Evolutionary conservation across 2,113 vertebrate species (phyloP).

Genomic region (Progne subis): DNA sequence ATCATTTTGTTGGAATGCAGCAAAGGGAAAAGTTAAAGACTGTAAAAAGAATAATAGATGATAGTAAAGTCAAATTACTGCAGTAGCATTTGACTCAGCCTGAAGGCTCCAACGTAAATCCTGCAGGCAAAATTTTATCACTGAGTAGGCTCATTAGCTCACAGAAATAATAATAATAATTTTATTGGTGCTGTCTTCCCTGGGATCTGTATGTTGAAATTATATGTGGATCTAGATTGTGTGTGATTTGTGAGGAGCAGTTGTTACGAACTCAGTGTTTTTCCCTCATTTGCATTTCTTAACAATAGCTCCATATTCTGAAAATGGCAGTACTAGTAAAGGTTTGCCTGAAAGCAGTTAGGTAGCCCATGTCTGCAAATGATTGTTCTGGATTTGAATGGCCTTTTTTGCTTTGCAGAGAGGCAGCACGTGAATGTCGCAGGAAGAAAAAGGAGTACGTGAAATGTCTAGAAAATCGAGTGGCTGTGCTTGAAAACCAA

Average conservation of each 20-base stretch:
- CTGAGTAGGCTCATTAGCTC: background rate
- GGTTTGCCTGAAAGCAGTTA: background rate
- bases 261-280: background rate
- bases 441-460: slow-evolving; percentile 99
- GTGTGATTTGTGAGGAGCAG: background rate
- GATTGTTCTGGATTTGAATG: slow-evolving; percentile 13
- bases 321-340: background rate
- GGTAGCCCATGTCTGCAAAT: background rate
- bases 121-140: background rate
- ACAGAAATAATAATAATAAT: background rate
- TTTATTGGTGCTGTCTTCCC: background rate
- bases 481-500: slow-evolving; percentile 99
- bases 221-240: background rate
- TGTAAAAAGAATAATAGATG: background rate
- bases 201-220: background rate
- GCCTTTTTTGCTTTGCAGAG: slow-evolving; percentile 80
- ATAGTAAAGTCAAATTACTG: background rate
- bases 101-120: background rate
- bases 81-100: background rate
- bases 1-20: background rate
- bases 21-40: background rate
- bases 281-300: background rate
- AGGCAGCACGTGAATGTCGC: slow-evolving; percentile 96
- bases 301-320: background rate
- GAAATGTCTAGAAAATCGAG: slow-evolving; percentile 98